phyloP scores from a whole-genome alignment of 2,888 invertebrate genomes.

The Notodonta dromedarius region DNA sequence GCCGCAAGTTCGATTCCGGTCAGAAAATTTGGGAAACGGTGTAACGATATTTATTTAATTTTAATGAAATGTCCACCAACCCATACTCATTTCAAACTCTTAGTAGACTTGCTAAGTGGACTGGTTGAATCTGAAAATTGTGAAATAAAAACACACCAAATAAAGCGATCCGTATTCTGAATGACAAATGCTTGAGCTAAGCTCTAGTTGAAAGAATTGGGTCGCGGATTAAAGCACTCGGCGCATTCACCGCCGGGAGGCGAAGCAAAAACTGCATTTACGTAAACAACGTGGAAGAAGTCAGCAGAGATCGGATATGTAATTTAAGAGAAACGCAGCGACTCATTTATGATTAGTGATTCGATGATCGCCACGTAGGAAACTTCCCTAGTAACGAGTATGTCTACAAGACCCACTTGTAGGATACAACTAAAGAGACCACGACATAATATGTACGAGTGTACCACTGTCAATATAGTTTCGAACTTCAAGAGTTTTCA shows the following conservation, averaged over 20 bases:
- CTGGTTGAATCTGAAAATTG: not conserved
- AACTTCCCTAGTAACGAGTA: too few species aligned
- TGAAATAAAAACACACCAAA: not conserved
- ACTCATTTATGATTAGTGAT: too few species aligned
- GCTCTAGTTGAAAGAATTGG: slow-evolving; percentile 24
- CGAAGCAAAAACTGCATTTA: slow-evolving; percentile 30
- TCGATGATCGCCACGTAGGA: too few species aligned
- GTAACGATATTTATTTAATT: too few species aligned
- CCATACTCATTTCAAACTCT: not conserved
- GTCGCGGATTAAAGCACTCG: slow-evolving; percentile 28
- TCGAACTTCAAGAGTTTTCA: too few species aligned
- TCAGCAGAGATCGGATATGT: not conserved
- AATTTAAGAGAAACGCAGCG: too few species aligned
- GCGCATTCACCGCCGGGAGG: slow-evolving; percentile 18
- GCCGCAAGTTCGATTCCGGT: too few species aligned
- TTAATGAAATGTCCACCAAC: not conserved
- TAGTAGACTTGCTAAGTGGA: not conserved
- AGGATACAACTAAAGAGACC: too few species aligned
- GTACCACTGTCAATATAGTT: too few species aligned
- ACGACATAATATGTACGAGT: too few species aligned
- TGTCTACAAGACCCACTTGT: too few species aligned
- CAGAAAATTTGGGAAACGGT: too few species aligned
- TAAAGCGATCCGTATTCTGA: not conserved
- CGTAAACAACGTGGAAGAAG: slow-evolving; percentile 11
- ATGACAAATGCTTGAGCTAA: slow-evolving; percentile 9